Base-by-base conservation (phyloP, 2,797 vertebrate species). In the Odontamblyopus rebecca region DNA sequence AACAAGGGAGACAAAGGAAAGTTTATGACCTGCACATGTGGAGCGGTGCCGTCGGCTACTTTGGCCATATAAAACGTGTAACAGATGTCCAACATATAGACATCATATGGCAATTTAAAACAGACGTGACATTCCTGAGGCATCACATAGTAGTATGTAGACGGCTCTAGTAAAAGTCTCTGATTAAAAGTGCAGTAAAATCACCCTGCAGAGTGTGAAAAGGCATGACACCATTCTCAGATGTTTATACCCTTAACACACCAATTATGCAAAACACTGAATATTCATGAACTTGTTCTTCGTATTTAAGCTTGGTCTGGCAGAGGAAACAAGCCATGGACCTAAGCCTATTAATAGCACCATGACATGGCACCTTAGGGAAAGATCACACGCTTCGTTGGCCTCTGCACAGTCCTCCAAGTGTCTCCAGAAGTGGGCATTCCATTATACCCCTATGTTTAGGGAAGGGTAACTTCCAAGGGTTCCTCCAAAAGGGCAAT, bases 281-380 rank as follows among this genome's bases (percentile, higher is more conserved):
- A 60, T 62, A 38, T 61, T 61, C 32, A 38, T 38, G 16, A 18
- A 61, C 16, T 61, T 57, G 9, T 18, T 15, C 29, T 2, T 16
- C 30, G 6, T 61, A 32, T 59, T 59, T 8, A 30, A 2, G 6
- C 59, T 32, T 61, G 29, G 29, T 61, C 30, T 32, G 32, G 60
- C 3, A 18, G 15, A 48, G 29, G 7, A 62, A 38, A 19, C 30
- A 62, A 35, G 61, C 30, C 18, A n/a, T 19, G 61, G 61, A 12
- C 89, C 85, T 90, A 86, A 90, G 89, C 84, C 90, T 93, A 93
- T 90, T 89, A 91, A 91, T 92, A 90, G 88, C 78, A 77, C 74
- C 82, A 73, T 82, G 79, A 86, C 83, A 88, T 86, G 89, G 82
- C 77, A 86, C 88, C 87, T 85, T 69, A 5, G 82, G 87, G 89